These are phyloP conservation scores for Leptinotarsa haldemani DNA, from an alignment of 2,888 invertebrate species.

Conservation along the genomic window DNA sequence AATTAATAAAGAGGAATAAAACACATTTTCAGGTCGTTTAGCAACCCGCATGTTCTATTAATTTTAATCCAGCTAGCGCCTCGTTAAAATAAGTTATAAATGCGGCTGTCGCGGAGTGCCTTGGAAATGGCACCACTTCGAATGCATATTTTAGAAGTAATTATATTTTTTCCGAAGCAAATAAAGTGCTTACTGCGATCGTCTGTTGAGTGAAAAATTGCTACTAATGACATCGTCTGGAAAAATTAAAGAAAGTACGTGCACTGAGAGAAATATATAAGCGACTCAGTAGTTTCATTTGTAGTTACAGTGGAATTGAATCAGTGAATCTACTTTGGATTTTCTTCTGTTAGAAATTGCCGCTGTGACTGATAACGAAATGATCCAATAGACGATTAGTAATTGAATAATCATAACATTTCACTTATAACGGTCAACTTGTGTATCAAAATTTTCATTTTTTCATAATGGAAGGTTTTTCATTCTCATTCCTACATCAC, in stretches of 20 bases:
- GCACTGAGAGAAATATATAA: background rate
- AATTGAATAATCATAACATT: too few species aligned
- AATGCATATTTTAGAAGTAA: conserved; percentile 34
- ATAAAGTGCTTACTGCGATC: conserved; percentile 30
- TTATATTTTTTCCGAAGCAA: conserved; percentile 33
- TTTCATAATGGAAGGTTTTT: too few species aligned
- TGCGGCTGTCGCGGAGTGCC: conserved; percentile 33
- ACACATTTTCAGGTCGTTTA: conserved; percentile 47
- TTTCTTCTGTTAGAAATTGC: too few species aligned
- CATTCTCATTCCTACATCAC: too few species aligned
- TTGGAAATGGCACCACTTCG: conserved; percentile 33
- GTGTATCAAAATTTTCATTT: too few species aligned
- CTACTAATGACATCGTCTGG: conserved; percentile 21
- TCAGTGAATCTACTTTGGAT: too few species aligned
- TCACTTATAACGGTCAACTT: too few species aligned
- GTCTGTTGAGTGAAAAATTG: conserved; percentile 26
- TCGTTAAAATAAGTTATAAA: conserved; percentile 44
- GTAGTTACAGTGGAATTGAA: too few species aligned
- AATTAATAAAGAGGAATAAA: conserved; percentile 46
- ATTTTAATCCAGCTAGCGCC: conserved; percentile 42
- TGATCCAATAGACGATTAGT: too few species aligned
- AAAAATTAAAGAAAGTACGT: background rate
- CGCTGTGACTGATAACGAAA: too few species aligned
- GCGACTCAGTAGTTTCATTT: background rate
- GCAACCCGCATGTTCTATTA: conserved; percentile 47